phyloP scores from a whole-genome alignment of 2,797 vertebrate species.

The Hippoglossus hippoglossus region DNA sequence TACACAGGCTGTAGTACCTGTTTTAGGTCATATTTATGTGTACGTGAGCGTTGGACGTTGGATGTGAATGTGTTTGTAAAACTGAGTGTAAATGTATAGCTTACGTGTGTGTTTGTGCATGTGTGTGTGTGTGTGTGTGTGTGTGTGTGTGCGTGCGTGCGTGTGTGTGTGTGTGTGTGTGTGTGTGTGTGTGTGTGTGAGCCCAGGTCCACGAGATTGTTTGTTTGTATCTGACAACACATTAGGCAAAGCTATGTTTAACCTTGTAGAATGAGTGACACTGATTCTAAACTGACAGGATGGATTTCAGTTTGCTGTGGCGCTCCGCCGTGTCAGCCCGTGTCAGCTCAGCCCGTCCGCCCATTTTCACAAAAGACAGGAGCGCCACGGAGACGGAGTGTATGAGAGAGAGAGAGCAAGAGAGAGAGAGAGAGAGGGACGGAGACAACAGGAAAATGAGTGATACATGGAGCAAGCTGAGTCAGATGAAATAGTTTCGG shows the following conservation, averaged over 20 bases:
- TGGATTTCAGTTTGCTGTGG: slow-evolving; percentile 73
- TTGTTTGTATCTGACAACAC: slow-evolving; percentile 66
- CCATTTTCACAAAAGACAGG: slow-evolving; percentile 68
- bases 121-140: too few relatives aligned
- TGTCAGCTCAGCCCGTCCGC: slow-evolving; percentile 71
- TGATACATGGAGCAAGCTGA: slow-evolving; percentile 10
- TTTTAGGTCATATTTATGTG: slow-evolving; percentile 42
- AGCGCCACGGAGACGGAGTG: slow-evolving; percentile 24
- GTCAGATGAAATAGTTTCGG: slow-evolving; percentile 33
- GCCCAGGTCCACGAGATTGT: background rate
- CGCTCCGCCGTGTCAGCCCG: slow-evolving; percentile 67
- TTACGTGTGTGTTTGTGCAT: too few relatives aligned
- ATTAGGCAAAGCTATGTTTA: slow-evolving; percentile 78
- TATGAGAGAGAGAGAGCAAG: slow-evolving; percentile 5
- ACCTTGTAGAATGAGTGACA: slow-evolving; percentile 79
- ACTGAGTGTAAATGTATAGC: too few relatives aligned
- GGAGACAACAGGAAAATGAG: slow-evolving; percentile 18
- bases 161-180: slow-evolving; percentile 16
- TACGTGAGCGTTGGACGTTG: slow-evolving; percentile 10
- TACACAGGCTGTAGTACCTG: slow-evolving; percentile 34
- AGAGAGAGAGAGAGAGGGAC: slow-evolving; percentile 5
- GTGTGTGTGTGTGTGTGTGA: slow-evolving; percentile 16
- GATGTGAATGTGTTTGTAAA: too few relatives aligned
- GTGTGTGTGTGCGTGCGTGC: too few relatives aligned
- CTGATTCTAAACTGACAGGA: slow-evolving; percentile 77